Base-by-base conservation (phyloP, 1,140 invertebrate genomes). In the Oedothorax gibbosus region DNA sequence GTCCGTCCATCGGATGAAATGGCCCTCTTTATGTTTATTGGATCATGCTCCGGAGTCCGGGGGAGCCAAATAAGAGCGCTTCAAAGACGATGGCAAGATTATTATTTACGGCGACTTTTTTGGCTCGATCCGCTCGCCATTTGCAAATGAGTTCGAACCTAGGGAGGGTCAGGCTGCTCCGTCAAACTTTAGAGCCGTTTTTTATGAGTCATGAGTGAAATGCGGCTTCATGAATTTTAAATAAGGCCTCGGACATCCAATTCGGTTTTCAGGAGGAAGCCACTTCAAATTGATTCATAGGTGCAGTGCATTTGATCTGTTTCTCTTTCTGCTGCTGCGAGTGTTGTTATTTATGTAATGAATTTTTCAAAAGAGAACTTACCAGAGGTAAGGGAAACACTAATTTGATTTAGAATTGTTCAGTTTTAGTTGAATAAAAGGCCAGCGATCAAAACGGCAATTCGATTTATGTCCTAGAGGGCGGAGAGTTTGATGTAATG, bases 11-110 rank as follows among this genome's bases (percentile, higher is more conserved):
- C 71, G 66, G 66, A 81, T 81, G 51, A 81, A 81, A 81, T 81
- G 78, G 78, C 66, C 64, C 35, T 50, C 80, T 82, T 82, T 82
- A 73, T 82, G 72, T 82, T 82, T 82, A 82, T 82, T 82, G 60
- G 66, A 81, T 82, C 56, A 82, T 71, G 51, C 35, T 50, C 18
- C 62, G 14, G 21, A 51, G 49, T 50, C 56, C 69, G 50, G 35
- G 54, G 51, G 80, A 64, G 69, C 68, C 68, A 64, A 64, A 62
- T 82, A 82, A 82, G 80, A 82, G 54, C 57, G 77, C 62, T 79
- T 79, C 54, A 64, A 20, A 69, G 77, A 79, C 35, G 80, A 65
- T 82, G 53, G 56, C 51, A 54, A 60, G 53, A 51, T 82, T 73
- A 53, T 71, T 60, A 75, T 75, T 68, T 79, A 68, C 64, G 14